Base-by-base conservation (phyloP, 2,888 invertebrate genomes). In the Blera fallax region DNA sequence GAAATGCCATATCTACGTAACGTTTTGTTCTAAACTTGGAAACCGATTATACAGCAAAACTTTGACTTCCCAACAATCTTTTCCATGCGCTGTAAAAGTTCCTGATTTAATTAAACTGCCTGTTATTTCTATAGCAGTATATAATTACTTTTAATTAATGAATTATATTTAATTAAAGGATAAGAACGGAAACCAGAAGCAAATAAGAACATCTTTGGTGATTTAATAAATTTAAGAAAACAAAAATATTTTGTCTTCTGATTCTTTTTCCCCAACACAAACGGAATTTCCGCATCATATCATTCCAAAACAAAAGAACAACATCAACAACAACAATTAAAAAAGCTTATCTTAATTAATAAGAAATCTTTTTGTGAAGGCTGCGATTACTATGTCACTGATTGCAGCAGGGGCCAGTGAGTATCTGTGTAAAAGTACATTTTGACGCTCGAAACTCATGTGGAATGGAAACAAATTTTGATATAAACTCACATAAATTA, bases 331-430 rank as follows among this genome's bases (percentile, higher is more conserved):
- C 45, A 29, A 16, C 27, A 29, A 24, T 24, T n/a, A n/a, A 16
- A 32, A 11, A 48, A 48, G 48, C 48, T 64, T 64, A 64, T 64
- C 64, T 64, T 64, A 64, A 48, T 64, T 64, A 64, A 48, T 64
- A 48, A 64, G 48, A 64, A 48, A 48, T 48, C 45, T 45, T 18
- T 21, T 32, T 3, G 48, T 48, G 32, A 45, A 18, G 18, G 6
- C 48, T 34, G 48, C 32, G 48, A 64, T 64, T 64, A 64, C 21
- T 32, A 18, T 64, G 62, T 64, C 29, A 64, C 62, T 32, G 62
- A 64, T 64, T 64, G 48, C 64, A 45, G 60, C 18, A n/a, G 37
- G 18, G n/a, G 21, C 21, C 21, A n/a, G 58, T 10, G 18, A 21
- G n/a, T n/a, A 16, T 16, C n/a, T n/a, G n/a, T n/a, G n/a, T n/a